phyloP scores from a whole-genome alignment of 2,113 vertebrate species.

The Zapornia atra region DNA sequence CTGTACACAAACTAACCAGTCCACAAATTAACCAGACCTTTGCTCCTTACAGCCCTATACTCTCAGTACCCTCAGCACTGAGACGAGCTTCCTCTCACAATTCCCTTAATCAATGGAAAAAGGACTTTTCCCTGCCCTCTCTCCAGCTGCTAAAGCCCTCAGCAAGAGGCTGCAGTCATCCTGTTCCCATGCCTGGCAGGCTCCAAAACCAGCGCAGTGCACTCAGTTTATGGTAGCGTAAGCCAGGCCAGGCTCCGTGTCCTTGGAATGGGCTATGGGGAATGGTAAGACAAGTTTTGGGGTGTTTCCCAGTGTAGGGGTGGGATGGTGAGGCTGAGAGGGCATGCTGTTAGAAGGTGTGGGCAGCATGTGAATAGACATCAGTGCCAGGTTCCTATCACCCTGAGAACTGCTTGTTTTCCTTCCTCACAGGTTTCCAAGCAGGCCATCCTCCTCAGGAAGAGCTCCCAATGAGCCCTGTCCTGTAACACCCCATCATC shows the following conservation, averaged over 20 bases:
- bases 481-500: background rate
- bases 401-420: background rate
- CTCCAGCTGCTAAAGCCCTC: background rate
- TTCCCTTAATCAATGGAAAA: background rate
- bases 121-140: background rate
- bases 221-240: background rate
- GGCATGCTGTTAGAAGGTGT: background rate
- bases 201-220: background rate
- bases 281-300: background rate
- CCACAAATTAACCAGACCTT: background rate
- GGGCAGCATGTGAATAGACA: background rate
- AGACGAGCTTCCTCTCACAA: background rate
- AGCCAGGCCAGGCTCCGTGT: background rate
- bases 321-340: background rate
- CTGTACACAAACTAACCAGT: background rate
- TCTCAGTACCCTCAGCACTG: background rate
- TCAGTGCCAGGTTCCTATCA: background rate
- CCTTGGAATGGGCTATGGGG: background rate
- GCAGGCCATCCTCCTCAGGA: background rate
- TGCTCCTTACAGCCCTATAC: background rate
- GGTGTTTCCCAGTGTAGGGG: background rate
- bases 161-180: background rate
- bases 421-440: rapidly evolving
- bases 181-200: background rate
- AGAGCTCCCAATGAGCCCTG: background rate